Percentiles rank a stretch among this genome's conserved stretches.
Evolutionary conservation across 2,113 vertebrate genomes (phyloP).

Genomic region (Rynchops niger): DNA sequence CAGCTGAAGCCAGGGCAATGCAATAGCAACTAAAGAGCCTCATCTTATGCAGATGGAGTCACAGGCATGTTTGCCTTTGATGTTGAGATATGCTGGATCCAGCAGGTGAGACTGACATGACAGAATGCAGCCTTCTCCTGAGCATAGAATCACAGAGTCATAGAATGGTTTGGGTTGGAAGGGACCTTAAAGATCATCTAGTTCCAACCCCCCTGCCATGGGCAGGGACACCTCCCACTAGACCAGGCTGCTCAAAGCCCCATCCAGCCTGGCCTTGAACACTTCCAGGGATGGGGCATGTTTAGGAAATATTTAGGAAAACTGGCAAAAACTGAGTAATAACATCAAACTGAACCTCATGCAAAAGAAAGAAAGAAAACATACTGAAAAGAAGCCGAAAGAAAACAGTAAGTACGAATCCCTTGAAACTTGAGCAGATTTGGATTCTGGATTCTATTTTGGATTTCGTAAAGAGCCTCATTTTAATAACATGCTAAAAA

Average conservation of each 20-base stretch:
- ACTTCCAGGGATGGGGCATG: too few species aligned
- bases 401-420: not conserved
- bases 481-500: not conserved
- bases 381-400: not conserved
- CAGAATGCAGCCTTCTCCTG: not conserved
- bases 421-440: not conserved
- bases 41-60: not conserved
- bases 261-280: too few species aligned
- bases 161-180: too few species aligned
- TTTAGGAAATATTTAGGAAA: not conserved
- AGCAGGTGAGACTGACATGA: not conserved
- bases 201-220: too few species aligned
- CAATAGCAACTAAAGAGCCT: not conserved
- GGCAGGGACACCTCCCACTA: too few species aligned
- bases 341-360: not conserved
- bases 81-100: not conserved
- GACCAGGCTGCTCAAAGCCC: too few species aligned
- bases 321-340: not conserved
- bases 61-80: not conserved
- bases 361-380: not conserved
- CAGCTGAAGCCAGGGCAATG: not conserved
- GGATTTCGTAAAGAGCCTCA: not conserved
- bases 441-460: not conserved
- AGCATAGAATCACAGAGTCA: not conserved
- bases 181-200: too few species aligned